These are phyloP conservation scores for Lepus europaeus DNA, from an alignment of 2,113 vertebrate species.

Conservation along the genomic window DNA sequence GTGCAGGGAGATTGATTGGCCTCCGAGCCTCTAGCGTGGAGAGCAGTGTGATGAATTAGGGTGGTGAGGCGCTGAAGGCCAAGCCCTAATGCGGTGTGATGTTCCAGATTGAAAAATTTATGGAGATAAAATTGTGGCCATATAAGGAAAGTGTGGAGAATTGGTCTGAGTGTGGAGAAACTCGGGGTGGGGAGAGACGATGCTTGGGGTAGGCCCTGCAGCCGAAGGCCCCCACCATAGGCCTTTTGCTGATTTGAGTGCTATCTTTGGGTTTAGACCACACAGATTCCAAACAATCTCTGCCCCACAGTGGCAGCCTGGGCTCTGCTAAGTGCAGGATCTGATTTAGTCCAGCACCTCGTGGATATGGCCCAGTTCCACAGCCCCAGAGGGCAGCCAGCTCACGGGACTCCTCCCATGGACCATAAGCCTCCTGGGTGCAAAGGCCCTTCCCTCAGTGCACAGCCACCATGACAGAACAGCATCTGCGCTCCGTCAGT, in stretches of 20 bases:
- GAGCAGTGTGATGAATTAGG: conserved; percentile 41
- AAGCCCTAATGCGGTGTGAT: conserved; percentile 33
- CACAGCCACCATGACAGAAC: too few relatives aligned
- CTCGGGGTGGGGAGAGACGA: too few relatives aligned
- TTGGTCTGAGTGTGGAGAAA: neutral
- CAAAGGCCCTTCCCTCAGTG: neutral
- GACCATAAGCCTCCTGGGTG: too few relatives aligned
- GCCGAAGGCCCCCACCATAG: neutral
- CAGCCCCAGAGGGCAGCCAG: neutral
- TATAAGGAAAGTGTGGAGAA: neutral
- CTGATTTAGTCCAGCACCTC: neutral
- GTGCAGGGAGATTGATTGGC: conserved; percentile 6
- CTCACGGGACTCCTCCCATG: neutral
- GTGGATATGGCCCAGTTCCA: rapidly evolving
- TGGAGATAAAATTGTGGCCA: conserved; percentile 52
- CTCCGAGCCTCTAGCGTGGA: neutral
- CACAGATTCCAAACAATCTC: neutral
- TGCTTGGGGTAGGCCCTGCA: neutral
- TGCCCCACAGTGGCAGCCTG: neutral
- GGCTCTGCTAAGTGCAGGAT: neutral
- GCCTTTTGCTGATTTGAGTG: neutral
- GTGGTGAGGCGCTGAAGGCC: neutral
- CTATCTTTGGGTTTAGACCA: neutral
- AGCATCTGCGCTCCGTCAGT: neutral
- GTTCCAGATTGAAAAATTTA: conserved; percentile 14